Evolutionary conservation across 2,888 invertebrate genomes (phyloP).

Genomic region (Alloscopus bannaensis): DNA sequence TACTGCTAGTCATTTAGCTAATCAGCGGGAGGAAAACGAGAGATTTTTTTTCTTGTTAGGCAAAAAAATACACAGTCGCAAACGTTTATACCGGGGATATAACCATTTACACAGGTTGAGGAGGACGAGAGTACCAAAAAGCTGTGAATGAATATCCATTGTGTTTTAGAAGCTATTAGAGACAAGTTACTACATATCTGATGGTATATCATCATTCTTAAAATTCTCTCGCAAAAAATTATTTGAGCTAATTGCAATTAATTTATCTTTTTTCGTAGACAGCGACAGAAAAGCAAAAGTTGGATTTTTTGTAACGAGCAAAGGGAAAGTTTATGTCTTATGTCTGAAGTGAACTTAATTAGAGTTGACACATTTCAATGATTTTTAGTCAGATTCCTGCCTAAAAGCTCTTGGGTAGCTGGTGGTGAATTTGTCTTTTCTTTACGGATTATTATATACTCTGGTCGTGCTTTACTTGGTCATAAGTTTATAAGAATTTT

Average conservation of each 20-base stretch:
- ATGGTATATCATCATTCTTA: no score
- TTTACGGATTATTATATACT: background rate
- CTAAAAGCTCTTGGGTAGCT: no score
- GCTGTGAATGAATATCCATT: no score
- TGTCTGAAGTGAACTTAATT: constrained; percentile 30
- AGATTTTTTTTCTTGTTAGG: background rate
- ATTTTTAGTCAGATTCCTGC: constrained; percentile 8
- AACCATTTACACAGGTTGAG: no score
- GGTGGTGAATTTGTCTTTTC: background rate
- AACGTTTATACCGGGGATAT: no score
- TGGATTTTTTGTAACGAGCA: background rate
- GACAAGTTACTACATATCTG: no score
- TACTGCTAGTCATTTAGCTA: constrained; percentile 14
- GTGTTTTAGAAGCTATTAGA: no score
- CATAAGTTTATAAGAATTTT: background rate
- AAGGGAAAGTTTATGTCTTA: background rate
- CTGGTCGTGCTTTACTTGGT: background rate
- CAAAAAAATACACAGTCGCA: no score
- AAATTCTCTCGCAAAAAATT: background rate
- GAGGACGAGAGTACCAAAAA: no score
- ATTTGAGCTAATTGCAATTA: constrained; percentile 18
- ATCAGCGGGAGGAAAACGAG: constrained; percentile 7
- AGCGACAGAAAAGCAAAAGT: constrained; percentile 4
- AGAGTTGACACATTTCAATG: constrained; percentile 48
- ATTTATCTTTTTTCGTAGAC: background rate